Evolutionary conservation across 2,888 invertebrate genomes (phyloP), one percentile per base, ranked within the genome.

Genomic region (Tupiocoris notatus): DNA sequence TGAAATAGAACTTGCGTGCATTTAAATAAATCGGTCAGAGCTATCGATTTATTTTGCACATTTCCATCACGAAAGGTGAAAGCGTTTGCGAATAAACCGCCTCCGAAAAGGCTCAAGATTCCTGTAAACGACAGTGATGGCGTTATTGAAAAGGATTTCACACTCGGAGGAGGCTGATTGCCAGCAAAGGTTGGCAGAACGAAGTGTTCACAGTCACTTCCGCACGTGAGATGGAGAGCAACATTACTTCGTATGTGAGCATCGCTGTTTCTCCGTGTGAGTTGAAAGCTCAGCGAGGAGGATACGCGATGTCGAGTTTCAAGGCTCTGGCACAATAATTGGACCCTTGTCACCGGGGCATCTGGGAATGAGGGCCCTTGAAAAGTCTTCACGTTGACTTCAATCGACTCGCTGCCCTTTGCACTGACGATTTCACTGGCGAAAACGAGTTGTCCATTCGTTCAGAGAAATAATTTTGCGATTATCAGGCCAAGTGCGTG

Each of bases 51-150:
- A n/a, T n/a, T n/a, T n/a, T n/a, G n/a, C n/a, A n/a, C n/a, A n/a
- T 63, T 63, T 23, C 63, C 23, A 25, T 63, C 23, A 23, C 63
- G 25, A 63, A 17, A 63, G 63, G 63, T 63, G 63, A 23, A 12
- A 17, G 63, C 23, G 63, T 63, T 39, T 39, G 39, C 39, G 39
- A 39, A 39, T 39, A 39, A 39, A 39, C 3, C 39, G 39, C 12
- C 12, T 39, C 39, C 12, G 39, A 39, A 39, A 39, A 39, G 12
- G 39, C 39, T 39, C 39, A 39, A 39, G 39, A 39, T 39, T 7
- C 39, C 39, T 39, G 39, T 39, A 39, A 39, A 3, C 39, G 39
- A 39, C 39, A 39, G 39, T 39, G 39, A 7, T 39, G 39, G 39
- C 39, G 3, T 39, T 39, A 39, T 39, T 39, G 39, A 39, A 39